A percentile compares a stretch with the other conserved stretches of the same genome.
phyloP scores from a whole-genome alignment of 2,113 vertebrate genomes.

The Gambusia affinis region DNA sequence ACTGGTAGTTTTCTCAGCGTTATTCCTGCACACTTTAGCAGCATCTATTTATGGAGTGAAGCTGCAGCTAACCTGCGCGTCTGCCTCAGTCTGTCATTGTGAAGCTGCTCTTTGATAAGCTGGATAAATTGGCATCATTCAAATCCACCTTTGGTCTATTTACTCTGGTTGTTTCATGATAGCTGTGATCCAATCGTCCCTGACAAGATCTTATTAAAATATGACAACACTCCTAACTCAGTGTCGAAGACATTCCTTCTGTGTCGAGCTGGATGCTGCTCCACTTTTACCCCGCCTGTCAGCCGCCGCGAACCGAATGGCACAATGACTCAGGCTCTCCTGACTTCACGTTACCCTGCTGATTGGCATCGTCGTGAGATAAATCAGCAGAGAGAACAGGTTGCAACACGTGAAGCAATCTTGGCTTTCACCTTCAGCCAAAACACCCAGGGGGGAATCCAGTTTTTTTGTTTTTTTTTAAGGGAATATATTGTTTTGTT shows the following conservation, averaged over 20 bases:
- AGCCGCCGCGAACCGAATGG: conserved; percentile 16
- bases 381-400: conserved; percentile 40
- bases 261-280: conserved; percentile 33
- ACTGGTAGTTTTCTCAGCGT: neutral
- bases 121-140: neutral
- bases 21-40: neutral
- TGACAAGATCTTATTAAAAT: conserved; percentile 7
- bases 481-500: conserved; percentile 7
- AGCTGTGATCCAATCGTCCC: neutral
- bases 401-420: conserved; percentile 24
- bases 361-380: conserved; percentile 45
- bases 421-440: conserved; percentile 30
- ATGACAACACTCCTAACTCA: neutral
- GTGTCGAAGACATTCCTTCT: conserved; percentile 4
- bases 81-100: neutral
- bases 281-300: conserved; percentile 19
- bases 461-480: neutral
- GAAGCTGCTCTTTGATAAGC: neutral
- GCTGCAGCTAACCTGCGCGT: neutral
- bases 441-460: conserved; percentile 36
- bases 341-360: conserved; percentile 34
- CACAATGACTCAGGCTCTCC: conserved; percentile 38
- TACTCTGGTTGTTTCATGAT: neutral
- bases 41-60: neutral
- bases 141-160: neutral